phyloP scores from a whole-genome alignment of 64 coral and sea anemone species.

The Platygyra sinensis region DNA sequence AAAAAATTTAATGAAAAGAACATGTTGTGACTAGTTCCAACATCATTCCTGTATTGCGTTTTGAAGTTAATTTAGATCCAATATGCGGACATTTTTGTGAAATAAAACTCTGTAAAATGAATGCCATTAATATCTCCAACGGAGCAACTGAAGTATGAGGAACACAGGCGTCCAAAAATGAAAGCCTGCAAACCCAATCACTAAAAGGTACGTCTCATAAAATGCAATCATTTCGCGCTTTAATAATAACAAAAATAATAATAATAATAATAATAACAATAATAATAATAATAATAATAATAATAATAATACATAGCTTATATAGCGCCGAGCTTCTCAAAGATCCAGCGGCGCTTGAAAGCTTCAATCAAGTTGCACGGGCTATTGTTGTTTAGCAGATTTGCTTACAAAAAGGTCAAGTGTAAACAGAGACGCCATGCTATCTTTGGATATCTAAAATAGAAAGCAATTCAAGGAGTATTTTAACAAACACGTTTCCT shows the following conservation, averaged over 20 bases:
- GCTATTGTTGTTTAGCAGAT: neutral
- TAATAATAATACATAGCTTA: too few species aligned
- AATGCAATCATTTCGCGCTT: too few species aligned
- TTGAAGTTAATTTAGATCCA: neutral
- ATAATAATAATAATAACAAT: too few species aligned
- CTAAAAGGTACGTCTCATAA: neutral
- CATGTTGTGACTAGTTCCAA: neutral
- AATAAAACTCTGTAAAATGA: neutral
- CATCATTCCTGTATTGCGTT: neutral
- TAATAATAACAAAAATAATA: too few species aligned
- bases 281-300: too few species aligned
- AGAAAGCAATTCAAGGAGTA: neutral
- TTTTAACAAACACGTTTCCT: neutral
- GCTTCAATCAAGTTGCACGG: neutral
- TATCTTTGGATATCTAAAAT: neutral
- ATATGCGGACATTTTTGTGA: neutral
- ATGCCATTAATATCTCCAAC: neutral
- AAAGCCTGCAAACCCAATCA: neutral
- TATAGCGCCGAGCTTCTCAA: too few species aligned
- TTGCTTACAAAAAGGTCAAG: neutral
- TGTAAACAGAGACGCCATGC: neutral
- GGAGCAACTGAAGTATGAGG: neutral
- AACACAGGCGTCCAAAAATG: neutral
- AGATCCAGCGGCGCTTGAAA: too few species aligned
- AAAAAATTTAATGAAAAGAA: neutral